Evolutionary conservation across 2,113 vertebrate species (phyloP).

Genomic region (Gymnocephalus cernua): DNA sequence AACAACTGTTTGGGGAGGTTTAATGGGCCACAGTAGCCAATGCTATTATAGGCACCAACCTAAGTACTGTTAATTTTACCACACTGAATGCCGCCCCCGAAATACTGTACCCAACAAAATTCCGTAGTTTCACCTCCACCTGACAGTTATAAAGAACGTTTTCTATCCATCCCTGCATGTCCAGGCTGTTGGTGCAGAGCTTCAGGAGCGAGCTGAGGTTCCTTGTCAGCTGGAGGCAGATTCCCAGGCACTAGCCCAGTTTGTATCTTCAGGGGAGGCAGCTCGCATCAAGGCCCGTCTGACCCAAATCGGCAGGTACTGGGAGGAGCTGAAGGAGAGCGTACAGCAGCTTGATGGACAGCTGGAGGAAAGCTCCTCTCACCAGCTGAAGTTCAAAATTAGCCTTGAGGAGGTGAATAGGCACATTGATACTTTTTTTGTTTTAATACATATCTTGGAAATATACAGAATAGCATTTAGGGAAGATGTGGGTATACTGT

Average conservation of each 20-base stretch:
- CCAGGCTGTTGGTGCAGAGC: conserved; percentile 85
- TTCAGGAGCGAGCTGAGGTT: conserved; percentile 82
- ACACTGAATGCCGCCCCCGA: not conserved
- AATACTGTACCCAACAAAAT: not conserved
- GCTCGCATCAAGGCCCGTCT: conserved; percentile 93
- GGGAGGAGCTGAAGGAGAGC: conserved; percentile 92
- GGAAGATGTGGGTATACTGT: not conserved
- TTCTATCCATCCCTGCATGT: not conserved
- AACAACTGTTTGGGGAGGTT: not conserved
- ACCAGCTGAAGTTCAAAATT: conserved; percentile 89
- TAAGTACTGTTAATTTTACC: not conserved
- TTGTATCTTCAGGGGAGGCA: conserved; percentile 91
- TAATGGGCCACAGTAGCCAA: not conserved
- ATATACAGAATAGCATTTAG: too few species aligned
- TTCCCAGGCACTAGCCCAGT: conserved; percentile 88
- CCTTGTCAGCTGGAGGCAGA: conserved; percentile 88
- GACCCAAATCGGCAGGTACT: conserved; percentile 91
- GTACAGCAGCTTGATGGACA: conserved; percentile 86
- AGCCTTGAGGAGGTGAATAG: conserved; percentile 87
- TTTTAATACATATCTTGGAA: not conserved
- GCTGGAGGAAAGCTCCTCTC: conserved; percentile 86
- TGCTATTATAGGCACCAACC: not conserved
- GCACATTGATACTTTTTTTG: not conserved
- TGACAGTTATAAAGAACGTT: not conserved
- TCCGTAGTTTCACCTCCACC: not conserved